Conservation (phyloP, 2,888 invertebrate genomes). For the Leptinotarsa rubiginosa region DNA sequence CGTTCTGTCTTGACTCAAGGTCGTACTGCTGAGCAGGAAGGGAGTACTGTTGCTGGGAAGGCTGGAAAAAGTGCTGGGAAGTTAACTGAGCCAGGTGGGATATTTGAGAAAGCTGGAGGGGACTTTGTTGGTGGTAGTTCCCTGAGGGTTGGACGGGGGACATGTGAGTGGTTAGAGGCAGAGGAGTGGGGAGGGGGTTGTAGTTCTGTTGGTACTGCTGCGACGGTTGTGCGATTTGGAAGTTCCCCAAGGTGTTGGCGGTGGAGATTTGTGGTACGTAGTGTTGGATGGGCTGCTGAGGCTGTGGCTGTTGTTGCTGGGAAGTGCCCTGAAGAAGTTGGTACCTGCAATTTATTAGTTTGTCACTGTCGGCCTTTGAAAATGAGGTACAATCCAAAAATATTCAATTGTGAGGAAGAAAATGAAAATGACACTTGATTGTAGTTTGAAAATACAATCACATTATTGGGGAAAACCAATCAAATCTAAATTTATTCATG, state of each 20-base stretch:
- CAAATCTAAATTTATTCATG: too few species aligned
- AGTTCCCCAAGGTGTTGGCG: slow-evolving; percentile 23
- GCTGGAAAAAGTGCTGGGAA: neutral
- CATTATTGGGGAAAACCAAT: too few species aligned
- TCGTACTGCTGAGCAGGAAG: slow-evolving; percentile 12
- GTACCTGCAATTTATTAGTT: slow-evolving; percentile 33
- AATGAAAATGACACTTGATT: too few species aligned
- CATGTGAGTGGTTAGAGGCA: slow-evolving; percentile 38
- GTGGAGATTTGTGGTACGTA: slow-evolving; percentile 31
- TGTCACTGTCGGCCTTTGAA: too few species aligned
- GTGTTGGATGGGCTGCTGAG: slow-evolving; percentile 30
- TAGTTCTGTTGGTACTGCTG: slow-evolving; percentile 38
- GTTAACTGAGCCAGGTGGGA: slow-evolving; percentile 51
- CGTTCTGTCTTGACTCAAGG: slow-evolving; percentile 24
- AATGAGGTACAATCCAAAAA: too few species aligned
- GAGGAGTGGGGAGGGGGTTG: slow-evolving; percentile 33
- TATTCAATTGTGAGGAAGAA: too few species aligned
- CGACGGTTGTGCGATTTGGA: slow-evolving; percentile 30
- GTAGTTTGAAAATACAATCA: too few species aligned
- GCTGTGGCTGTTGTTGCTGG: slow-evolving; percentile 27
- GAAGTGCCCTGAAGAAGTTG: slow-evolving; percentile 40
- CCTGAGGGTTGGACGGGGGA: slow-evolving; percentile 40
- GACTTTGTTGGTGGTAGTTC: slow-evolving; percentile 36
- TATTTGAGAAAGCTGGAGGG: slow-evolving; percentile 47
- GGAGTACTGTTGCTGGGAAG: slow-evolving; percentile 8